phyloP scores from a whole-genome alignment of 2,113 vertebrate species.

The Oreotrochilus melanogaster region DNA sequence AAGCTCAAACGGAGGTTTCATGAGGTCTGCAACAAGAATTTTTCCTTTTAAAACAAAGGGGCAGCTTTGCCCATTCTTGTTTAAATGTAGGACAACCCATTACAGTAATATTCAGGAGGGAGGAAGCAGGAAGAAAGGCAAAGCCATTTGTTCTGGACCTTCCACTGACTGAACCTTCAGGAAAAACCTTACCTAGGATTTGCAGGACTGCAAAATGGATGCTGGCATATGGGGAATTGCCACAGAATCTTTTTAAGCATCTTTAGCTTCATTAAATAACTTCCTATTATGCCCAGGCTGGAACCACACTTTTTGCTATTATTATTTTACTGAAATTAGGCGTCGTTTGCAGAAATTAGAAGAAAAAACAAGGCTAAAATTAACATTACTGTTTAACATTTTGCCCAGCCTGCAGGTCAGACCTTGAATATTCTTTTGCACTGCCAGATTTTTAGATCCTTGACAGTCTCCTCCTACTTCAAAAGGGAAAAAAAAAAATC shows the following conservation, averaged over 20 bases:
- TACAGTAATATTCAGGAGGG: neutral
- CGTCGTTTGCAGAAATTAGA: neutral
- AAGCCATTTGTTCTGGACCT: rapidly evolving
- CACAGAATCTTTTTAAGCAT: neutral
- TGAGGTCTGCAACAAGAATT: neutral
- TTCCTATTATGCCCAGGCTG: neutral
- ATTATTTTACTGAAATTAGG: neutral
- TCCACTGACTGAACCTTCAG: rapidly evolving
- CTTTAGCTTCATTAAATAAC: neutral
- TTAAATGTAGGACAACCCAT: neutral
- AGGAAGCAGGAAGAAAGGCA: neutral
- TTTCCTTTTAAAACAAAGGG: neutral
- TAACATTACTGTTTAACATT: neutral
- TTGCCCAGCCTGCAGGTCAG: neutral
- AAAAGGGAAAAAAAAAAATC: neutral
- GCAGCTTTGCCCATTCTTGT: neutral
- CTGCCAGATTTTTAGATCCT: neutral
- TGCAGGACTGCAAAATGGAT: neutral
- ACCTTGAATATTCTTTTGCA: neutral
- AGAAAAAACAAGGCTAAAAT: neutral
- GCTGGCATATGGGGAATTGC: rapidly evolving
- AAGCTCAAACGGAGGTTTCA: neutral
- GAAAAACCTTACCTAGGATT: too few species aligned
- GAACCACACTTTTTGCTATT: neutral
- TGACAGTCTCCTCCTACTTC: neutral